A percentile compares a stretch with the other conserved stretches of the same genome.
Conservation (phyloP, 1,140 invertebrate genomes). For the Drosophila kohkoa region DNA sequence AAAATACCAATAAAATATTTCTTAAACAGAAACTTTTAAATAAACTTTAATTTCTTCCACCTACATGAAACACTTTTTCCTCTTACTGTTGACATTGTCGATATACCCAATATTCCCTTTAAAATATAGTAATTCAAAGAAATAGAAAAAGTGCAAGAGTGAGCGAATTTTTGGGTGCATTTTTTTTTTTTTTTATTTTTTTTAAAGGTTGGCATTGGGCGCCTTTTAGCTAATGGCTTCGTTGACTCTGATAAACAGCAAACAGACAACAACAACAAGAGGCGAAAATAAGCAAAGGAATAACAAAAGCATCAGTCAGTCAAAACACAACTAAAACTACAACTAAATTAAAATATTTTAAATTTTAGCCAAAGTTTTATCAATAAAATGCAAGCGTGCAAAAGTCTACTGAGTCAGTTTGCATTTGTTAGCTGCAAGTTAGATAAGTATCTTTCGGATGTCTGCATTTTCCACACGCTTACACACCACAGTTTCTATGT, state of each 20-base stretch:
- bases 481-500: background rate
- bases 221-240: constrained; percentile 77
- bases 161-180: constrained; percentile 8
- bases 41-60: background rate
- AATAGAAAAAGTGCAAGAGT: constrained; percentile 32
- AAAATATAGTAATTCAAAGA: constrained; percentile 16
- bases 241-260: constrained; percentile 60
- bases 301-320: constrained; percentile 21
- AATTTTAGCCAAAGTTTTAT: constrained; percentile 79
- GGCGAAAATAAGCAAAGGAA: constrained; percentile 33
- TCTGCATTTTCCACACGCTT: constrained; percentile 59
- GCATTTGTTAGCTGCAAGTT: constrained; percentile 72
- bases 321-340: constrained; percentile 50
- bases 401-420: constrained; percentile 31
- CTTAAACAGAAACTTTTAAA: background rate
- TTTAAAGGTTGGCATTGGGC: constrained; percentile 60
- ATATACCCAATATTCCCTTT: constrained; percentile 6
- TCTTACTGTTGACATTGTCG: background rate
- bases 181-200: background rate
- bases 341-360: constrained; percentile 83
- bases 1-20: background rate
- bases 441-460: constrained; percentile 73
- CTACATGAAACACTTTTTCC: no score
- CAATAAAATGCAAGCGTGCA: constrained; percentile 71
- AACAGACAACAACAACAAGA: constrained; percentile 30